Conservation (phyloP, 2,797 vertebrate genomes). For the Bufotes viridis region DNA sequence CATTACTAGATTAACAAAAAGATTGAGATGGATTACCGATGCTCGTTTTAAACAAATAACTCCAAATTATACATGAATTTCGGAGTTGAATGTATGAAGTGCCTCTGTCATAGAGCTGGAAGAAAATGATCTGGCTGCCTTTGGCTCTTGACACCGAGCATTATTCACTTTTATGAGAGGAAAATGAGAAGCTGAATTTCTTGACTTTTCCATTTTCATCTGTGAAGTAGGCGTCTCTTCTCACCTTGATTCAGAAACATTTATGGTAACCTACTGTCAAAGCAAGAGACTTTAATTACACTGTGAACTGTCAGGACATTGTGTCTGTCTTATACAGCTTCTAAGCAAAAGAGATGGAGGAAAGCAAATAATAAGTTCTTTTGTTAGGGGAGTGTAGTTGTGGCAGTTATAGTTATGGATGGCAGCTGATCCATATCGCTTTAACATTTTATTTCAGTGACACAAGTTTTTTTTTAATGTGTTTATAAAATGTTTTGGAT, state of each 20-base stretch:
- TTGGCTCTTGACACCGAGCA: constrained; percentile 61
- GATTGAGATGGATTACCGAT: constrained; percentile 43
- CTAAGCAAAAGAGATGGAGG: constrained; percentile 39
- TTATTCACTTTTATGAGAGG: constrained; percentile 63
- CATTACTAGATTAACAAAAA: constrained; percentile 53
- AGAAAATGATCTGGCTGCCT: constrained; percentile 59
- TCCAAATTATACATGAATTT: constrained; percentile 57
- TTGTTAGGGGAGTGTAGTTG: constrained; percentile 36
- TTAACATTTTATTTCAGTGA: constrained; percentile 40
- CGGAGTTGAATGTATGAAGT: constrained; percentile 53
- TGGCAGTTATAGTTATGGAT: constrained; percentile 39
- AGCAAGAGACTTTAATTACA: constrained; percentile 61
- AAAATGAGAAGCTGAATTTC: constrained; percentile 60
- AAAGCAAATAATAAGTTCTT: constrained; percentile 56
- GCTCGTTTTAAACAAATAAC: constrained; percentile 58
- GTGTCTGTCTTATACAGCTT: constrained; percentile 49
- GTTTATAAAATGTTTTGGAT: constrained; percentile 6
- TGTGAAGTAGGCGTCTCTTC: constrained; percentile 61
- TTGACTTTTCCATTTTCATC: constrained; percentile 62
- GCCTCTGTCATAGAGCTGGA: constrained; percentile 43
- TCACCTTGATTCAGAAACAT: constrained; percentile 63
- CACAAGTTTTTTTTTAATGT: constrained; percentile 1
- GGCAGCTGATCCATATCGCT: constrained; percentile 37
- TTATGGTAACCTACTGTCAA: constrained; percentile 62
- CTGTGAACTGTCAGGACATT: constrained; percentile 56